A percentile compares a stretch with the other conserved stretches of the same genome.
Evolutionary conservation across 2,797 vertebrate species (phyloP).

Genomic region (Loris lydekkerianus): DNA sequence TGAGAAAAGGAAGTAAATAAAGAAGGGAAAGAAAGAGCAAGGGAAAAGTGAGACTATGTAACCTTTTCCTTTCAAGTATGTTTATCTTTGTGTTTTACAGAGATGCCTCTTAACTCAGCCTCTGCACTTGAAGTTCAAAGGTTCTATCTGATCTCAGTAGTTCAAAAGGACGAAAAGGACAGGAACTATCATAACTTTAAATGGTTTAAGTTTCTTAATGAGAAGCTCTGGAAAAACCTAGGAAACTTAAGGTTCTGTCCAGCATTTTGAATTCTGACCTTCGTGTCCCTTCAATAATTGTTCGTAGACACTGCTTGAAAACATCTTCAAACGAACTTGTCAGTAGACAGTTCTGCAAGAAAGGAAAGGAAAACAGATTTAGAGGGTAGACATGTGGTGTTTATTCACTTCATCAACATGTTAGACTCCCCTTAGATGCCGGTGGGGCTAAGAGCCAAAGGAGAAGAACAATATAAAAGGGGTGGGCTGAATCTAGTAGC

Average conservation of each 20-base stretch:
- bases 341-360: constrained; percentile 90
- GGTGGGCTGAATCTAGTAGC: rapidly evolving
- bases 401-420: no score
- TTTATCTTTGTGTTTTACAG: constrained; percentile 62
- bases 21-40: background rate
- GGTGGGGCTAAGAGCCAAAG: background rate
- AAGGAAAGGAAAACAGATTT: background rate
- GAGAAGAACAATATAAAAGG: background rate
- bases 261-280: constrained; percentile 86
- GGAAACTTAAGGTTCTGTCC: background rate
- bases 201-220: constrained; percentile 4
- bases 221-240: background rate
- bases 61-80: constrained; percentile 17
- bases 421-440: background rate
- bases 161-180: constrained; percentile 9
- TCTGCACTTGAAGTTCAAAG: constrained; percentile 56
- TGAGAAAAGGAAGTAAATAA: constrained; percentile 18
- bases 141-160: background rate
- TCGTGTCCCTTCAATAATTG: constrained; percentile 93
- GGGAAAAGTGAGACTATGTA: background rate
- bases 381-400: background rate
- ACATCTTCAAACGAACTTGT: constrained; percentile 91
- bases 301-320: constrained; percentile 93
- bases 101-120: background rate
- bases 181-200: background rate